Conservation (phyloP, 2,797 vertebrate genomes). For the Chaenodraco wilsoni region DNA sequence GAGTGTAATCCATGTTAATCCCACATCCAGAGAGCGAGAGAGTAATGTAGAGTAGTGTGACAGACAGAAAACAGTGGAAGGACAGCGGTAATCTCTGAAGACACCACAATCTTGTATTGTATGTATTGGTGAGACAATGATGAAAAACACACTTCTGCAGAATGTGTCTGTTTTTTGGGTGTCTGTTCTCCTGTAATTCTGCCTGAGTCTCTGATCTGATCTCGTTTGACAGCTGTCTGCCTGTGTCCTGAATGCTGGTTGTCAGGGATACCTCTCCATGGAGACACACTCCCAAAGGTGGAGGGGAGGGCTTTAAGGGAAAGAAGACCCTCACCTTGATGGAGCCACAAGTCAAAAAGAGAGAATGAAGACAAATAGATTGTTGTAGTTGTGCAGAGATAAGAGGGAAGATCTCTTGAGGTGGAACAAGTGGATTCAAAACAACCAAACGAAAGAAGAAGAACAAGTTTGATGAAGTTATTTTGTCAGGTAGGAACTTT, state of each 20-base stretch:
- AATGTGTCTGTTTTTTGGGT: slow-evolving; percentile 20
- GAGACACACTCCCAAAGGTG: slow-evolving; percentile 60
- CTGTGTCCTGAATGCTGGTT: slow-evolving; percentile 70
- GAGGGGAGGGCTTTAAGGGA: slow-evolving; percentile 60
- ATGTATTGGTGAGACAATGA: slow-evolving; percentile 41
- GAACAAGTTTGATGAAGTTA: slow-evolving; percentile 39
- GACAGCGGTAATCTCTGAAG: slow-evolving; percentile 56
- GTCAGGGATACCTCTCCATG: slow-evolving; percentile 80
- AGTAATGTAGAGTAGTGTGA: slow-evolving; percentile 50
- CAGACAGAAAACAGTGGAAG: slow-evolving; percentile 54
- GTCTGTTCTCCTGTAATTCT: slow-evolving; percentile 64
- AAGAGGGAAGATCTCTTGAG: slow-evolving; percentile 23
- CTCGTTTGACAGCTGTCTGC: slow-evolving; percentile 79
- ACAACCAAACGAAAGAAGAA: slow-evolving; percentile 24
- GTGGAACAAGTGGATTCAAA: slow-evolving; percentile 31
- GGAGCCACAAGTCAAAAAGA: slow-evolving; percentile 38
- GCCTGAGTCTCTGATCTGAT: slow-evolving; percentile 64
- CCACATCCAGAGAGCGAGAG: slow-evolving; percentile 63
- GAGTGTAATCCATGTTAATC: slow-evolving; percentile 82
- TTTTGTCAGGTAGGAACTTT: slow-evolving; percentile 59
- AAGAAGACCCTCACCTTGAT: slow-evolving; percentile 68
- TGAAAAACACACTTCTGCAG: slow-evolving; percentile 1
- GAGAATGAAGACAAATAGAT: slow-evolving; percentile 41
- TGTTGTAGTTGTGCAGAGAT: slow-evolving; percentile 9
- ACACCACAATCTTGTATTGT: slow-evolving; percentile 16